Evolutionary conservation across 2,113 vertebrate species (phyloP), one percentile per base, ranked within the genome.

Genomic region (Rostratula benghalensis): DNA sequence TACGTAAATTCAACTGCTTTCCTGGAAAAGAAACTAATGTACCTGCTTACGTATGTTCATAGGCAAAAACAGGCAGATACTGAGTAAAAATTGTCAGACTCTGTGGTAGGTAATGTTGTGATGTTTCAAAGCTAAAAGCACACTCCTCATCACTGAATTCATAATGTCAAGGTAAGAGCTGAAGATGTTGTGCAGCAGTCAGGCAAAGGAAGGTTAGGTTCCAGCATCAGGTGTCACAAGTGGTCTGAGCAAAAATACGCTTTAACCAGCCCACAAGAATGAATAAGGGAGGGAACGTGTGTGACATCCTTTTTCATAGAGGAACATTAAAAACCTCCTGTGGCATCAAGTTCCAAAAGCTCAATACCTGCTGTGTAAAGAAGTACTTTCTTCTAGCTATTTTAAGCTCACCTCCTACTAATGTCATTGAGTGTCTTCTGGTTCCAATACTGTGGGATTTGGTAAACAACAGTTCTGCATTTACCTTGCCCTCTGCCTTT

Each of bases 191-290:
- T 33, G 39, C 5, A 45, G 54, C 27, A 48, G n/a, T n/a, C 25
- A 22, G 68, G 56, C 13, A 50, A 63, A 83, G 23, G 17, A 83
- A 45, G 18, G 7, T 60, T 35, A 39, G 5, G 21, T 2, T 90
- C 59, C 35, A 56, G 39, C 35, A 56, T 18, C 37, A 41, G 10
- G 0, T 63, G 24, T 31, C 78, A 51, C n/a, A 41, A 46, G 28
- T 2, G 19, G 14, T 76, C 20, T 43, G 12, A 79, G 11, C 28
- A 12, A 43, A 18, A 18, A 64, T 30, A 43, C 0, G 0, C 4
- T 83, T 79, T 35, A 56, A 25, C 10, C 11, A 67, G 41, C 9
- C 11, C 24, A 60, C 6, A 25, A 43, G 20, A 54, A 68, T 30
- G 11, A 93, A 23, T 56, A 71, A 83, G 21, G 17, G 60, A 22